Conservation (phyloP, 2,797 vertebrate species). For the Acipenser oxyrinchus region DNA sequence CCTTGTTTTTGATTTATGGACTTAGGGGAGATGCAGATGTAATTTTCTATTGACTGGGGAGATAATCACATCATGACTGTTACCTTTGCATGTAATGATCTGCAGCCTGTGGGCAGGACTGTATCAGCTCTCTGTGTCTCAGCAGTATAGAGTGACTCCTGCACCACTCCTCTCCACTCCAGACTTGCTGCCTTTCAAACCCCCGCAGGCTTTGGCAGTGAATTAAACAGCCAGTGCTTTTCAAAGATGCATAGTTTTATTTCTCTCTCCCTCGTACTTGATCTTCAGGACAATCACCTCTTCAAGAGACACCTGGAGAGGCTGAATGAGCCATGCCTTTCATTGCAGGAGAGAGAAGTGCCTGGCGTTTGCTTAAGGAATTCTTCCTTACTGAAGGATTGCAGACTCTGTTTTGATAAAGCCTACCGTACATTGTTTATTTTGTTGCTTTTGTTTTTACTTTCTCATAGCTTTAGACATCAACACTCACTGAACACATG, state of each 20-base stretch:
- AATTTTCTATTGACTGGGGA: not conserved
- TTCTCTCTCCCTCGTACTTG: not conserved
- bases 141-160: not conserved
- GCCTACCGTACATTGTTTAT: too few species aligned
- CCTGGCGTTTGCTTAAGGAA: not conserved
- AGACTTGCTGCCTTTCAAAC: not conserved
- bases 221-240: not conserved
- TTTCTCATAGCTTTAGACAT: too few species aligned
- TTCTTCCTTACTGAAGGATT: not conserved
- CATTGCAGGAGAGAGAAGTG: not conserved
- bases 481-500: too few species aligned
- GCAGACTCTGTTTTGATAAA: too few species aligned
- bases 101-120: not conserved
- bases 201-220: not conserved
- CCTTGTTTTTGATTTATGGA: not conserved
- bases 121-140: not conserved
- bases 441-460: too few species aligned
- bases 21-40: not conserved
- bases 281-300: not conserved
- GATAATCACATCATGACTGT: not conserved
- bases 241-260: not conserved
- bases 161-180: not conserved
- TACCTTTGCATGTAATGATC: not conserved
- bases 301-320: slow-evolving; percentile 1
- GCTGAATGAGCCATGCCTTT: not conserved